Percentiles rank a stretch among this genome's conserved stretches.
These are phyloP conservation scores for Lithophane ornitopus DNA, from an alignment of 2,888 invertebrate genomes.

Conservation along the genomic window DNA sequence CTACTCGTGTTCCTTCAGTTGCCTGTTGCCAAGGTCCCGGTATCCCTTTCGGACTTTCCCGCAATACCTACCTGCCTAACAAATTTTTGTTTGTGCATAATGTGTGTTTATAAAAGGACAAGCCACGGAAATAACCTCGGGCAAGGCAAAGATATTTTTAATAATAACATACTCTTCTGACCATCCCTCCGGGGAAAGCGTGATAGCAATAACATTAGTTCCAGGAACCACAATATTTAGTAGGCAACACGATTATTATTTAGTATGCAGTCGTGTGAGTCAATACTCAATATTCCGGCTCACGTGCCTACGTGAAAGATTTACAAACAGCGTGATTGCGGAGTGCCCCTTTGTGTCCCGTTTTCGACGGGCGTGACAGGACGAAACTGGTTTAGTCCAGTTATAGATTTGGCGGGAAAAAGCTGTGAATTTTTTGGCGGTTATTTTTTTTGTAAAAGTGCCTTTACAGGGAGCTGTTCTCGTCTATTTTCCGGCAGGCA, in stretches of 20 bases:
- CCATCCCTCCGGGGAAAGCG: conserved; percentile 2
- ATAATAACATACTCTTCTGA: conserved; percentile 4
- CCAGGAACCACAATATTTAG: conserved; percentile 62
- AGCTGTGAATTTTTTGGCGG: conserved; percentile 42
- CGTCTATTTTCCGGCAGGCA: neutral
- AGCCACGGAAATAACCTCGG: neutral
- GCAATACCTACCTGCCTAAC: neutral
- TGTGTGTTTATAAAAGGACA: neutral
- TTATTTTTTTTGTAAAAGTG: conserved; percentile 15
- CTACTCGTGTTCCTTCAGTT: too few relatives aligned
- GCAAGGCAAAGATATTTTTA: neutral
- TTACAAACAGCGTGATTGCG: conserved; percentile 72
- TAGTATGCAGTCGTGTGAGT: conserved; percentile 71
- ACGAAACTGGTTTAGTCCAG: conserved; percentile 66
- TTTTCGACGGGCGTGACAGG: conserved; percentile 68
- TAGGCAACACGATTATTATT: conserved; percentile 73
- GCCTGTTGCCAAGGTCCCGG: too few relatives aligned
- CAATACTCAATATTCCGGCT: conserved; percentile 73
- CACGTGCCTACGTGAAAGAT: conserved; percentile 71
- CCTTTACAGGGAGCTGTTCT: conserved; percentile 3
- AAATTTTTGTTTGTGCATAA: neutral
- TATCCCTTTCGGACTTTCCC: too few relatives aligned
- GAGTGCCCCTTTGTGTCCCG: conserved; percentile 70
- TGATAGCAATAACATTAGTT: conserved; percentile 49
- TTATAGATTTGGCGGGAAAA: conserved; percentile 55